Percentiles rank a stretch among this genome's conserved stretches.
These are phyloP conservation scores for Oasisia sp. DNA, from an alignment of 2,888 invertebrate genomes.

Conservation along the genomic window DNA sequence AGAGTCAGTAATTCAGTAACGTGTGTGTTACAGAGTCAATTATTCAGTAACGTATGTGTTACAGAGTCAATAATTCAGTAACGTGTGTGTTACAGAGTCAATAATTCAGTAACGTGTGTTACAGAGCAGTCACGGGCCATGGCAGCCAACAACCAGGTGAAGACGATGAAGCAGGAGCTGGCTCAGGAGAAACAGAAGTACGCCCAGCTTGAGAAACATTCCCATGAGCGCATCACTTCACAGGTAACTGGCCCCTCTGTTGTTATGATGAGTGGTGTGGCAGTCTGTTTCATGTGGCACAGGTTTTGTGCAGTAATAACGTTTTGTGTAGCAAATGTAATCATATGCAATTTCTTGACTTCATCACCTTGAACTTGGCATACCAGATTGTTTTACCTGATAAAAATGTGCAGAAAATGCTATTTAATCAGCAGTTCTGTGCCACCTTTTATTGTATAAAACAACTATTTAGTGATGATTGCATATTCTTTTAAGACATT, in stretches of 20 bases:
- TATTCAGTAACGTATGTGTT: not conserved
- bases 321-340: no score
- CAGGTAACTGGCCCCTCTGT: conserved; percentile 4
- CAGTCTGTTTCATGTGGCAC: not conserved
- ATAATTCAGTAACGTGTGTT: not conserved
- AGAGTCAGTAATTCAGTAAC: no score
- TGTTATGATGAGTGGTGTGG: not conserved
- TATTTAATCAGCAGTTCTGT: not conserved
- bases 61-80: not conserved
- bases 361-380: no score
- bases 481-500: not conserved
- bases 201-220: conserved; percentile 69
- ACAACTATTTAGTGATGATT: not conserved
- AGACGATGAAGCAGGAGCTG: conserved; percentile 79
- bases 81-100: not conserved
- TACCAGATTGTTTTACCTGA: no score
- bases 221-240: conserved; percentile 71
- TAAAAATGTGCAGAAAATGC: no score
- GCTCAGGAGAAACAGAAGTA: conserved; percentile 75
- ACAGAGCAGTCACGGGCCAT: conserved; percentile 66
- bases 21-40: not conserved
- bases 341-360: no score
- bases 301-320: no score
- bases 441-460: not conserved
- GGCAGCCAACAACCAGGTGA: conserved; percentile 79